These are phyloP conservation scores for Petrocephalus schoutedeni DNA, from an alignment of 2,797 vertebrate species.

Conservation along the genomic window DNA sequence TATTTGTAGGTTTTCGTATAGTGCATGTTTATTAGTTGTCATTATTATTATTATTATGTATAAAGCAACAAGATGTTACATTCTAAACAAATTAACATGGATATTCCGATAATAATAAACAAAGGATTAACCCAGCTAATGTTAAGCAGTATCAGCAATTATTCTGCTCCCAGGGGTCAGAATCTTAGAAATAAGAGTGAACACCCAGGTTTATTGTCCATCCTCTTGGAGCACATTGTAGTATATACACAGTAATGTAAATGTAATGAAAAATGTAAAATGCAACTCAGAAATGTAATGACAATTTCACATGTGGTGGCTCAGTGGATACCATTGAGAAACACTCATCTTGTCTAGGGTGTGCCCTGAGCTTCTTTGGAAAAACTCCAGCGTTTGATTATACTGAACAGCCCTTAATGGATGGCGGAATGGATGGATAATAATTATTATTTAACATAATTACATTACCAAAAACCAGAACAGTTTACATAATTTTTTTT, in stretches of 20 bases:
- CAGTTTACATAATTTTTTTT: not conserved
- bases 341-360: not conserved
- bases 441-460: conserved; percentile 1
- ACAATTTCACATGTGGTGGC: not conserved
- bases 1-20: not conserved
- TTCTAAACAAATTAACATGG: not conserved
- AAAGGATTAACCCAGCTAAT: not conserved
- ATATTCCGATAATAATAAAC: not conserved
- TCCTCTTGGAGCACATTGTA: not conserved
- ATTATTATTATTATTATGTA: not conserved
- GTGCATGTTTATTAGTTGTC: not conserved
- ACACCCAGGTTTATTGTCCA: not conserved
- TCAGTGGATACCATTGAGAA: not conserved
- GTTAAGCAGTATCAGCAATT: not conserved
- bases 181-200: not conserved
- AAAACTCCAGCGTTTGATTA: not conserved
- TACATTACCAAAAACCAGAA: not conserved
- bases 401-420: not conserved
- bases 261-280: too few species aligned
- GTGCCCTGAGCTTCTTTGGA: not conserved
- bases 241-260: not conserved
- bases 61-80: not conserved
- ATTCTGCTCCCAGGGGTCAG: not conserved
- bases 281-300: not conserved
- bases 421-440: not conserved